Evolutionary conservation across 2,888 invertebrate species (phyloP).

Genomic region (Sinopyrophorus schimmeli): DNA sequence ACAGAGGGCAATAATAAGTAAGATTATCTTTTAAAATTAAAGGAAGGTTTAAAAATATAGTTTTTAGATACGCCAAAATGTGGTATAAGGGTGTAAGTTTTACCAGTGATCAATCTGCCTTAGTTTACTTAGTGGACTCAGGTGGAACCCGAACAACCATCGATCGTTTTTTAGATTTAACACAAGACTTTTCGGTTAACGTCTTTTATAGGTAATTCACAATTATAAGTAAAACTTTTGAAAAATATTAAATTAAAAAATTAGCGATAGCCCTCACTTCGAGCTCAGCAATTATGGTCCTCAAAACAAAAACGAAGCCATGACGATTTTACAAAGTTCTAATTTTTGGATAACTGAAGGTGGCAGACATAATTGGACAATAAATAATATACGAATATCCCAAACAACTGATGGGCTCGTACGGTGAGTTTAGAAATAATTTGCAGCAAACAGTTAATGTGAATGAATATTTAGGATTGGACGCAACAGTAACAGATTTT

Average conservation of each 20-base stretch:
- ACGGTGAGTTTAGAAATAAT: slow-evolving; percentile 59
- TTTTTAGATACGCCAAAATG: slow-evolving; percentile 81
- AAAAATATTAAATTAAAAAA: neutral
- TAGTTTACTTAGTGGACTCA: slow-evolving; percentile 85
- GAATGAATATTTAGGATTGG: slow-evolving; percentile 72
- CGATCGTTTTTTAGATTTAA: slow-evolving; percentile 83
- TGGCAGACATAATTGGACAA: slow-evolving; percentile 84
- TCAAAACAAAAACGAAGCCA: slow-evolving; percentile 74
- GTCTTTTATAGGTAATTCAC: slow-evolving; percentile 74
- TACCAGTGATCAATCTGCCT: slow-evolving; percentile 83
- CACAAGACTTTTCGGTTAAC: slow-evolving; percentile 80
- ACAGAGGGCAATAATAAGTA: slow-evolving; percentile 81
- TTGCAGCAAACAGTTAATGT: no score
- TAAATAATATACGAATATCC: slow-evolving; percentile 82
- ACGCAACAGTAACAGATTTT: slow-evolving; percentile 81
- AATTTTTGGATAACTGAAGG: slow-evolving; percentile 82
- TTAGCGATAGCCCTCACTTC: slow-evolving; percentile 18
- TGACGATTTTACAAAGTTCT: slow-evolving; percentile 72
- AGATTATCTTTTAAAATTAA: slow-evolving; percentile 43
- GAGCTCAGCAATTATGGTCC: slow-evolving; percentile 47
- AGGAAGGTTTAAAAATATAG: no score
- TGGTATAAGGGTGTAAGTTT: slow-evolving; percentile 92
- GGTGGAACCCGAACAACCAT: slow-evolving; percentile 88
- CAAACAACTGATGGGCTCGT: slow-evolving; percentile 85
- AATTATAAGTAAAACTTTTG: no score